phyloP scores from a whole-genome alignment of 2,888 invertebrate genomes.

The Villa cingulata region DNA sequence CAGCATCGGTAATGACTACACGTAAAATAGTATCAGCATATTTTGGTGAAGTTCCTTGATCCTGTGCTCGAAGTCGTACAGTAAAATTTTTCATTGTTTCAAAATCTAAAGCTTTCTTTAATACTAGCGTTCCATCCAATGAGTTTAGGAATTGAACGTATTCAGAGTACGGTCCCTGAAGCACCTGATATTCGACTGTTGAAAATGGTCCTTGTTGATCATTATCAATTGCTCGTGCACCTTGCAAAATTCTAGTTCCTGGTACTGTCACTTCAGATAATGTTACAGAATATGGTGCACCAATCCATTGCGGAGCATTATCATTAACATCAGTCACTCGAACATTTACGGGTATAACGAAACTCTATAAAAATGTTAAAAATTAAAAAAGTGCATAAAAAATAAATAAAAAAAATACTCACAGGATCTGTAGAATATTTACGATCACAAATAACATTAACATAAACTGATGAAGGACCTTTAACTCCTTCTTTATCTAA shows the following conservation, averaged over 20 bases:
- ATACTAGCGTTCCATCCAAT: slow-evolving; percentile 66
- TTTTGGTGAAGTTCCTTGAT: slow-evolving; percentile 68
- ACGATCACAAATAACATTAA: slow-evolving; percentile 74
- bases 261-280: slow-evolving; percentile 67
- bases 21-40: slow-evolving; percentile 59
- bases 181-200: slow-evolving; percentile 66
- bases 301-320: slow-evolving; percentile 71
- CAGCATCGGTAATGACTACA: slow-evolving; percentile 74
- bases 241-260: slow-evolving; percentile 60
- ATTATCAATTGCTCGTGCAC: slow-evolving; percentile 63
- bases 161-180: slow-evolving; percentile 65
- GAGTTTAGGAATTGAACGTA: slow-evolving; percentile 75
- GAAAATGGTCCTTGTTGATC: slow-evolving; percentile 83
- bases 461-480: slow-evolving; percentile 73
- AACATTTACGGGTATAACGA: slow-evolving; percentile 34
- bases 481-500: slow-evolving; percentile 73
- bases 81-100: slow-evolving; percentile 67
- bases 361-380: slow-evolving; percentile 23
- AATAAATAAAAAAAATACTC: slow-evolving; percentile 21
- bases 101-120: slow-evolving; percentile 69
- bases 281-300: slow-evolving; percentile 67
- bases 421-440: slow-evolving; percentile 66
- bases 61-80: slow-evolving; percentile 58
- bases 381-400: neutral
- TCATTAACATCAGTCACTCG: slow-evolving; percentile 85